Conservation (phyloP, 2,113 vertebrate species). For the Brienomyrus longianalis region DNA sequence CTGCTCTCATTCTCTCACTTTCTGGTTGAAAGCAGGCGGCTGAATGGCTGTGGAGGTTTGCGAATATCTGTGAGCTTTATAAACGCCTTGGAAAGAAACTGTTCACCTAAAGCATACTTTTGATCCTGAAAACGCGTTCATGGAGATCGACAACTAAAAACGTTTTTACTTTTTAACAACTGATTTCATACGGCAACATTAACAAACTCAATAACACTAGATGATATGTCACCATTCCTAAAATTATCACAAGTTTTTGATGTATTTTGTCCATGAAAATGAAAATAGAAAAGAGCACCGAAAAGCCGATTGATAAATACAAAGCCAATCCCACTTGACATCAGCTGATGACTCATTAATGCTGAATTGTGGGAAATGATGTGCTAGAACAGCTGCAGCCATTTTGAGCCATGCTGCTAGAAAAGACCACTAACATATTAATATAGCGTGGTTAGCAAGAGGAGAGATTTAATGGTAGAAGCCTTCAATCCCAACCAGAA, state of each 20-base stretch:
- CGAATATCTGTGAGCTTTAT: not conserved
- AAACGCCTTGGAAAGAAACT: not conserved
- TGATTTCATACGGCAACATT: not conserved
- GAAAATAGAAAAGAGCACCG: not conserved
- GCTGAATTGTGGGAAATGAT: conserved; percentile 6
- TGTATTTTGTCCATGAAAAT: not conserved
- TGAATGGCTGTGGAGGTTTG: not conserved
- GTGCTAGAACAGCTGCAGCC: not conserved
- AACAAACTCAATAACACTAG: not conserved
- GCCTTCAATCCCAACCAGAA: not conserved
- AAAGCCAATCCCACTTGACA: not conserved
- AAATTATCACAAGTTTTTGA: not conserved
- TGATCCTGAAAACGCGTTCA: not conserved
- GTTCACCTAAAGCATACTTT: not conserved
- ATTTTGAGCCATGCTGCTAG: not conserved
- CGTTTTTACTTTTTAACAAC: not conserved
- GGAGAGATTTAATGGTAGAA: not conserved
- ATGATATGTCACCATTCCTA: not conserved
- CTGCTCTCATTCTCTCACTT: conserved; percentile 32
- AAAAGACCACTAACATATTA: not conserved
- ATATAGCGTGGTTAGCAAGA: not conserved
- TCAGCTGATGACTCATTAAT: not conserved
- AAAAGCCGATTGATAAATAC: not conserved
- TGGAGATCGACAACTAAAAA: not conserved
- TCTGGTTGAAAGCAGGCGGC: conserved; percentile 5